A percentile compares a stretch with the other conserved stretches of the same genome.
These are phyloP conservation scores for Panzeria rudis DNA, from an alignment of 2,888 invertebrate species.

Conservation along the genomic window DNA sequence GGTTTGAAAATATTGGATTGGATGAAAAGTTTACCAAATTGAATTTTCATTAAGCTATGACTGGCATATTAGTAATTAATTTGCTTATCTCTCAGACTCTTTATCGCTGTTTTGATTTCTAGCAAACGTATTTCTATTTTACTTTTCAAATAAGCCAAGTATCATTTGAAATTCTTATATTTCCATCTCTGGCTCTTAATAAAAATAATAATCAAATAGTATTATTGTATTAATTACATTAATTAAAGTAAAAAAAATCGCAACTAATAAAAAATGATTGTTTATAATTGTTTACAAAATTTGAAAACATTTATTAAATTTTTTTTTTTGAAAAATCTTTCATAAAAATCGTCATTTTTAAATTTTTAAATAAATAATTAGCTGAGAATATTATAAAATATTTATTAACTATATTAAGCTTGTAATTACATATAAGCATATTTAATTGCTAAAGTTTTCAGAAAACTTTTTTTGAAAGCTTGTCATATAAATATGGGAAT, in stretches of 20 bases:
- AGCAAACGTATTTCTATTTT: neutral
- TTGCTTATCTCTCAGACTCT: too few relatives aligned
- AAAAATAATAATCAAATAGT: conserved; percentile 23
- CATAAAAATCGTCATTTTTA: neutral
- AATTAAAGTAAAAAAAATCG: conserved; percentile 12
- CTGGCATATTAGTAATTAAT: too few relatives aligned
- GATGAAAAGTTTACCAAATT: too few relatives aligned
- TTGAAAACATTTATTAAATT: neutral
- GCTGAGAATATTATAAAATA: neutral
- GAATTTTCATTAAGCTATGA: too few relatives aligned
- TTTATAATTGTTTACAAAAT: conserved; percentile 26
- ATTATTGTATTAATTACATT: conserved; percentile 49
- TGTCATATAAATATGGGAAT: neutral
- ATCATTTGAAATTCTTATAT: neutral
- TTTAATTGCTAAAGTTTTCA: neutral
- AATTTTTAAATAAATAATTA: neutral
- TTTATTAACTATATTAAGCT: neutral
- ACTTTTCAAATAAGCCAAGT: neutral
- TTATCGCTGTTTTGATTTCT: too few relatives aligned
- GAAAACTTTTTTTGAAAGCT: neutral
- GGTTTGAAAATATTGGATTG: too few relatives aligned
- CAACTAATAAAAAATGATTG: conserved; percentile 19
- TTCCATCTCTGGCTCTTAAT: conserved; percentile 24
- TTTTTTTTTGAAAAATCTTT: neutral
- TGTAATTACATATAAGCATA: neutral